Evolutionary conservation across 1,140 invertebrate genomes (phyloP).

Genomic region (Drosophila mojavensis): DNA sequence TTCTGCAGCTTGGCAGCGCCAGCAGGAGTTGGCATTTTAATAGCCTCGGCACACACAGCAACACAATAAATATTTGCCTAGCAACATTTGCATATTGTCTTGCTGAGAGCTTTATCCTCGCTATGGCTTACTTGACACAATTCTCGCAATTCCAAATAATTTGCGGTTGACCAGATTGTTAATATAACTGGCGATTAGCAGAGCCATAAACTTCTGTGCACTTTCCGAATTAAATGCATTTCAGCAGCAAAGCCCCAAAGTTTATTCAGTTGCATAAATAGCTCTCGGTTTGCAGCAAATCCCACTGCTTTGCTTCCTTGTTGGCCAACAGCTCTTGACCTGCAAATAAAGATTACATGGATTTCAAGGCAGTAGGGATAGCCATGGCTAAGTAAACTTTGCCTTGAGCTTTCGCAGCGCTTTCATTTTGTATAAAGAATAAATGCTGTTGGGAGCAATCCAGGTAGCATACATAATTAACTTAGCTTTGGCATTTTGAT

Average conservation of each 20-base stretch:
- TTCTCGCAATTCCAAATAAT: conserved; percentile 26
- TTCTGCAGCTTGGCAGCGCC: not conserved
- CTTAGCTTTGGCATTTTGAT: no score
- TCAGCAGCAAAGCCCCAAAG: conserved; percentile 3
- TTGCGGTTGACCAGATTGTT: conserved; percentile 20
- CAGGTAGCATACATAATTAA: no score
- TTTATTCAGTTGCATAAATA: conserved; percentile 34
- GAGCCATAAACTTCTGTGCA: conserved; percentile 18
- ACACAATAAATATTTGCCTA: conserved; percentile 25
- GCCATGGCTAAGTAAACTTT: conserved; percentile 7
- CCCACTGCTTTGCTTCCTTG: conserved; percentile 18
- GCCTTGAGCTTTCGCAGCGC: no score
- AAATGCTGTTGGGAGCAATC: no score
- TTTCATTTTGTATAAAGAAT: no score
- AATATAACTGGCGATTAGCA: conserved; percentile 19
- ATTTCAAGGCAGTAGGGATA: not conserved
- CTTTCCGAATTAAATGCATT: conserved; percentile 43
- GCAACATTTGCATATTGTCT: conserved; percentile 14
- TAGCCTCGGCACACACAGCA: not conserved
- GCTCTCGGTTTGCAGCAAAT: conserved; percentile 1
- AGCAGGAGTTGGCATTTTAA: not conserved
- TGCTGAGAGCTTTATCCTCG: not conserved
- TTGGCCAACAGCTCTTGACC: conserved; percentile 13
- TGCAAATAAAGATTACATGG: conserved; percentile 20
- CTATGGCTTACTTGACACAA: not conserved